Percentiles rank a stretch among this genome's conserved stretches.
phyloP scores from a whole-genome alignment of 2,797 vertebrate genomes.

The Euthynnus affinis region DNA sequence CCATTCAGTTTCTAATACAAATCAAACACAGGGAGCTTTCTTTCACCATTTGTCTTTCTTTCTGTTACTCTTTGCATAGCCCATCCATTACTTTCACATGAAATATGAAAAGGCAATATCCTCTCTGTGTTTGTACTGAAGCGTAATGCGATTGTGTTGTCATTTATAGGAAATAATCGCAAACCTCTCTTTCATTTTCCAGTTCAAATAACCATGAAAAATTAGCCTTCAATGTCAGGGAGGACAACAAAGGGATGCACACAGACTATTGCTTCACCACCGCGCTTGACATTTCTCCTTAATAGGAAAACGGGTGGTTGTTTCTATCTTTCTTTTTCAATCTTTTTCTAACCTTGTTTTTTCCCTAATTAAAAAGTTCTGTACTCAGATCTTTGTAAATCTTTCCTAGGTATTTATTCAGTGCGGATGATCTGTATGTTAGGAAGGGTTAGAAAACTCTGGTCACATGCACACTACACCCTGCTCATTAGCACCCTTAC shows the following conservation, averaged over 20 bases:
- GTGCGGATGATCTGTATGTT: slow-evolving; percentile 41
- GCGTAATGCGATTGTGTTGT: slow-evolving; percentile 98
- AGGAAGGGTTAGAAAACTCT: slow-evolving; percentile 62
- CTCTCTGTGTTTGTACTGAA: slow-evolving; percentile 94
- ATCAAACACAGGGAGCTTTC: slow-evolving; percentile 85
- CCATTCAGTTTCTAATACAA: slow-evolving; percentile 88
- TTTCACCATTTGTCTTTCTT: slow-evolving; percentile 88
- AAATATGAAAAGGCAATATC: slow-evolving; percentile 96
- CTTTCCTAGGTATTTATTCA: slow-evolving; percentile 60
- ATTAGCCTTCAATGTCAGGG: slow-evolving; percentile 97
- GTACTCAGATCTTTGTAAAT: slow-evolving; percentile 84
- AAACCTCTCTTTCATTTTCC: slow-evolving; percentile 97
- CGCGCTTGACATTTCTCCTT: slow-evolving; percentile 89
- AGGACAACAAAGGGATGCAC: slow-evolving; percentile 92
- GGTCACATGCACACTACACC: slow-evolving; percentile 48
- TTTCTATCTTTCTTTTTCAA: slow-evolving; percentile 82
- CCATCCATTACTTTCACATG: slow-evolving; percentile 92
- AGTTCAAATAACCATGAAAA: slow-evolving; percentile 99
- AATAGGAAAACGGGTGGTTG: slow-evolving; percentile 88
- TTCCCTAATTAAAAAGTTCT: slow-evolving; percentile 88
- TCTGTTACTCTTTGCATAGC: slow-evolving; percentile 88
- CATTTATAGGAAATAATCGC: slow-evolving; percentile 98
- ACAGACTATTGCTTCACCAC: slow-evolving; percentile 84
- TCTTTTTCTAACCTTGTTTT: slow-evolving; percentile 74
- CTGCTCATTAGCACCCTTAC: slow-evolving; percentile 73